These are phyloP conservation scores for Laspeyria flexula DNA, from an alignment of 2,888 invertebrate species.

Conservation along the genomic window DNA sequence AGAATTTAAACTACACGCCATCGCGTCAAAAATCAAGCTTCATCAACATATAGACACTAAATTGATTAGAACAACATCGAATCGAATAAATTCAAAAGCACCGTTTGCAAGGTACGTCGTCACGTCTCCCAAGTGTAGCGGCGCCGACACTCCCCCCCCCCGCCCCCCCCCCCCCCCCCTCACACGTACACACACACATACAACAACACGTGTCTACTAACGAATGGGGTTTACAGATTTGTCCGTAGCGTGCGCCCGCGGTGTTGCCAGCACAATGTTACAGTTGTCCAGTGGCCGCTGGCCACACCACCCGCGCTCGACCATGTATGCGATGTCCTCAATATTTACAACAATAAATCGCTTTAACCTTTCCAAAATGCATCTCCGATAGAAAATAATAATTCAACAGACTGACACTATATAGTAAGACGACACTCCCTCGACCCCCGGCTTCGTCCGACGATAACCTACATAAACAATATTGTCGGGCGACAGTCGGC, in stretches of 20 bases:
- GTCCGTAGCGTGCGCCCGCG: constrained; percentile 32
- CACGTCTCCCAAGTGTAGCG: constrained; percentile 19
- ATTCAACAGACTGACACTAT: constrained; percentile 32
- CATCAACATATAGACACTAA: constrained; percentile 34
- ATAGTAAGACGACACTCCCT: neutral
- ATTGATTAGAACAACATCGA: constrained; percentile 38
- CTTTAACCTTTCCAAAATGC: constrained; percentile 47
- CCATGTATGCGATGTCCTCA: constrained; percentile 41
- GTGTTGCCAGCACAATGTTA: constrained; percentile 22
- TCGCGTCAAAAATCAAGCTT: constrained; percentile 10
- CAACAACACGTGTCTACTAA: constrained; percentile 52
- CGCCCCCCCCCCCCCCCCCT: constrained; percentile 13
- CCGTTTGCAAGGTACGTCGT: constrained; percentile 42
- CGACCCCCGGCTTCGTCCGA: neutral
- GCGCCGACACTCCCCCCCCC: constrained; percentile 21
- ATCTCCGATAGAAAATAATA: constrained; percentile 48
- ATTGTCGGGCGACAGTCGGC: neutral
- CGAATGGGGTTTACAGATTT: constrained; percentile 71
- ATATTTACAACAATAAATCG: constrained; percentile 70
- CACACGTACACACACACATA: constrained; percentile 26
- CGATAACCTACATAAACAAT: neutral
- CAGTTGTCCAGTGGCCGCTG: constrained; percentile 11
- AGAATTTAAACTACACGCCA: neutral
- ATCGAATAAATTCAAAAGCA: constrained; percentile 41
- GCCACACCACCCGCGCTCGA: constrained; percentile 35